These are phyloP conservation scores for Pseudochirops cupreus DNA, from an alignment of 2,797 vertebrate genomes.

Conservation along the genomic window DNA sequence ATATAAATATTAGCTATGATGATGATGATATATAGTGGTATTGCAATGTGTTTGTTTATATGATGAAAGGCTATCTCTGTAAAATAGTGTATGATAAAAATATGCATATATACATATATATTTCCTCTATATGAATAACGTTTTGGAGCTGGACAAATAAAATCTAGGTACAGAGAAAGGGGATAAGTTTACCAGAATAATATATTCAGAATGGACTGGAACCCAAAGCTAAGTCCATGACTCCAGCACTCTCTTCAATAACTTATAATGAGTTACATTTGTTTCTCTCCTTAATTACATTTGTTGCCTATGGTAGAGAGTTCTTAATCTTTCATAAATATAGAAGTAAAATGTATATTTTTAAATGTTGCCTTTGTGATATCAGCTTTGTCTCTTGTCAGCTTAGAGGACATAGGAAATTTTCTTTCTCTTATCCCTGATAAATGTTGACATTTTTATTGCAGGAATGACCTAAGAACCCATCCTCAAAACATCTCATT, in stretches of 20 bases:
- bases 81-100: not conserved
- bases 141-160: not conserved
- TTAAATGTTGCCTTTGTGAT: not conserved
- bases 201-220: not conserved
- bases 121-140: not conserved
- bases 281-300: constrained; percentile 15
- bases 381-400: constrained; percentile 11
- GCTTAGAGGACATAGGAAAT: not conserved
- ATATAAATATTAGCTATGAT: not conserved
- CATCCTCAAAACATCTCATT: constrained; percentile 58
- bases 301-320: not conserved
- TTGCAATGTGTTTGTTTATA: not conserved
- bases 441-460: constrained; percentile 46
- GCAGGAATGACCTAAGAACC: constrained; percentile 61
- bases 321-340: not conserved
- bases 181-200: not conserved
- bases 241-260: not conserved
- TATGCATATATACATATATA: not conserved
- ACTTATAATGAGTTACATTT: not conserved
- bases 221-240: not conserved
- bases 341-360: not conserved
- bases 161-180: not conserved
- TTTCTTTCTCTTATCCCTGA: not conserved
- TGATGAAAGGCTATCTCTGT: not conserved
- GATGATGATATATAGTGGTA: not conserved